These are phyloP conservation scores for Pimephales promelas DNA, from an alignment of 2,113 vertebrate genomes.

Conservation along the genomic window DNA sequence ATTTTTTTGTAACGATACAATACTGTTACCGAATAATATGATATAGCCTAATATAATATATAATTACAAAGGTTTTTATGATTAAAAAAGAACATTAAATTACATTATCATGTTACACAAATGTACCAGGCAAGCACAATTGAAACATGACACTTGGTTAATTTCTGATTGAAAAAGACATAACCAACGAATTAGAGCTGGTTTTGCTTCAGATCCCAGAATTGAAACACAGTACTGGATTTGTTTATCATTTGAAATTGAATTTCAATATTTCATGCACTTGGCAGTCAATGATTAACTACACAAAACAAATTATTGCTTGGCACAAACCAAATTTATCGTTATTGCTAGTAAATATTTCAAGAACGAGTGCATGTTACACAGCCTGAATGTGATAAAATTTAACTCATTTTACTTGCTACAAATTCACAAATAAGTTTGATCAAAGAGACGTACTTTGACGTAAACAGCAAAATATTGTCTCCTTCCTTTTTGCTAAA, in stretches of 20 bases:
- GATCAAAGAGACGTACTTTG: background rate
- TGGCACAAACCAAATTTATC: background rate
- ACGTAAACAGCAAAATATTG: background rate
- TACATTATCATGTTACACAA: background rate
- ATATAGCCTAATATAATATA: background rate
- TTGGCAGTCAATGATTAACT: background rate
- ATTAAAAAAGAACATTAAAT: background rate
- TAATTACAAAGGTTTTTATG: background rate
- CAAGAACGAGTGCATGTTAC: background rate
- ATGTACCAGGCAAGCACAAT: background rate
- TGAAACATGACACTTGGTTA: background rate
- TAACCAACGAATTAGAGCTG: background rate
- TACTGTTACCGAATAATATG: background rate
- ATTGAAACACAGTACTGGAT: background rate
- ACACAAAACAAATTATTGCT: background rate
- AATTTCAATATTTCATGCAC: conserved; percentile 11
- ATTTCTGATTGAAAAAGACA: background rate
- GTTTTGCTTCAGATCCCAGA: background rate
- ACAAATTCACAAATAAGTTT: background rate
- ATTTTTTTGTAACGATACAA: too few species aligned
- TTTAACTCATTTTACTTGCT: background rate
- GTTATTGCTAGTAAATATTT: background rate
- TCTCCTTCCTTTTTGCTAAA: background rate
- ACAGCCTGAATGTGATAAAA: background rate
- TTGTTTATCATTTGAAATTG: background rate